Evolutionary conservation across 2,888 invertebrate genomes (phyloP).

Genomic region (Aelia acuminata): DNA sequence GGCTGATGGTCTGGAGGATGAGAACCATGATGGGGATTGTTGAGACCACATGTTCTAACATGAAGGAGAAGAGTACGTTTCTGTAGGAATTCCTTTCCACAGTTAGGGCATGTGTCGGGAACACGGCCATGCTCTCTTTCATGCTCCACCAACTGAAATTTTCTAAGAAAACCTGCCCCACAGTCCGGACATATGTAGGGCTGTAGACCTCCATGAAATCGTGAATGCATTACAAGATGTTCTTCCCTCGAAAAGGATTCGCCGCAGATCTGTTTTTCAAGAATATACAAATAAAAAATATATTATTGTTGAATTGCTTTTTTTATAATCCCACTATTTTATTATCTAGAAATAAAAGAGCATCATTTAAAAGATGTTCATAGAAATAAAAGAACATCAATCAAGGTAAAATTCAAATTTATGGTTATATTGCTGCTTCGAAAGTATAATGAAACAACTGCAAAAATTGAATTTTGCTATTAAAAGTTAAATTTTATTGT

Average conservation of each 20-base stretch:
- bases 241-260: constrained; percentile 94
- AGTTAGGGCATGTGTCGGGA: constrained; percentile 85
- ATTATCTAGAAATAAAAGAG: no score
- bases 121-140: constrained; percentile 85
- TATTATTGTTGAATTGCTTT: no score
- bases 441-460: no score
- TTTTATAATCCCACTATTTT: no score
- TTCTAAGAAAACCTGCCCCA: constrained; percentile 85
- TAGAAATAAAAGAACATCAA: no score
- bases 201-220: constrained; percentile 94
- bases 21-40: constrained; percentile 63
- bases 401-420: no score
- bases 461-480: no score
- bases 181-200: constrained; percentile 96
- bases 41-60: constrained; percentile 67
- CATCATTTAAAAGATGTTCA: no score
- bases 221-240: constrained; percentile 77
- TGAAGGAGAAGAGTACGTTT: constrained; percentile 87
- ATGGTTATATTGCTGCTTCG: no score
- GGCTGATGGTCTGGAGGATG: constrained; percentile 54
- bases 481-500: no score
- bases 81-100: constrained; percentile 88
- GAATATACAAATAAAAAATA: no score
- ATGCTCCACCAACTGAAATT: constrained; percentile 89
- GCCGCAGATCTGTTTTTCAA: constrained; percentile 77